phyloP scores from a whole-genome alignment of 2,797 vertebrate species.

The Holocentrus rufus region DNA sequence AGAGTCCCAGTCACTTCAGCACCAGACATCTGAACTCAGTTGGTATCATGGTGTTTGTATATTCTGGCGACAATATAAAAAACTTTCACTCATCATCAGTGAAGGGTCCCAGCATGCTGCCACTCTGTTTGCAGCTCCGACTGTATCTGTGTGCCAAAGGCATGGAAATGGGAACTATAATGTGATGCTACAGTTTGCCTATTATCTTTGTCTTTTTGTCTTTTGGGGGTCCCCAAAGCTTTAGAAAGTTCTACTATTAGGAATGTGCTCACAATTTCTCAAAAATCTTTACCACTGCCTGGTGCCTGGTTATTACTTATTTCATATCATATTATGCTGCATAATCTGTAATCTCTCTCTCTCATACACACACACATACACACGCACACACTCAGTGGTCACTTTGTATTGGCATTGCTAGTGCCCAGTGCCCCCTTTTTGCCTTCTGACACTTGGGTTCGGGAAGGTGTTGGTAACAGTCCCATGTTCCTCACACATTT shows the following conservation, averaged over 20 bases:
- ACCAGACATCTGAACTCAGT: neutral
- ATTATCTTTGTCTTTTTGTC: neutral
- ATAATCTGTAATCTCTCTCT: too few relatives aligned
- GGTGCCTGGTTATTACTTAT: too few relatives aligned
- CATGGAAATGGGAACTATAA: neutral
- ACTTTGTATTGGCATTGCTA: too few relatives aligned
- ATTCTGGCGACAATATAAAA: neutral
- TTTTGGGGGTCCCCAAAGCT: neutral
- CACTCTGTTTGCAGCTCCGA: neutral
- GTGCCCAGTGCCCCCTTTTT: too few relatives aligned
- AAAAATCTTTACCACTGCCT: too few relatives aligned
- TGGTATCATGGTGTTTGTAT: neutral
- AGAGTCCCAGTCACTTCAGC: neutral
- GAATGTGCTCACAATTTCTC: neutral
- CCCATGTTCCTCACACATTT: too few relatives aligned
- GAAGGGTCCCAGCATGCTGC: neutral
- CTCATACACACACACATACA: too few relatives aligned
- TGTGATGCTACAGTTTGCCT: neutral
- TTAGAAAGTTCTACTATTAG: neutral
- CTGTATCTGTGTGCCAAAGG: neutral
- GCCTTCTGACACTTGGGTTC: too few relatives aligned
- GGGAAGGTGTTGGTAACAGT: too few relatives aligned
- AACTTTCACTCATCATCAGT: constrained; percentile 15
- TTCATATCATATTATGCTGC: too few relatives aligned
- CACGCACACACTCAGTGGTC: too few relatives aligned